Evolutionary conservation across 2,113 vertebrate species (phyloP).

Genomic region (Stomatorhinus ivindoensis): DNA sequence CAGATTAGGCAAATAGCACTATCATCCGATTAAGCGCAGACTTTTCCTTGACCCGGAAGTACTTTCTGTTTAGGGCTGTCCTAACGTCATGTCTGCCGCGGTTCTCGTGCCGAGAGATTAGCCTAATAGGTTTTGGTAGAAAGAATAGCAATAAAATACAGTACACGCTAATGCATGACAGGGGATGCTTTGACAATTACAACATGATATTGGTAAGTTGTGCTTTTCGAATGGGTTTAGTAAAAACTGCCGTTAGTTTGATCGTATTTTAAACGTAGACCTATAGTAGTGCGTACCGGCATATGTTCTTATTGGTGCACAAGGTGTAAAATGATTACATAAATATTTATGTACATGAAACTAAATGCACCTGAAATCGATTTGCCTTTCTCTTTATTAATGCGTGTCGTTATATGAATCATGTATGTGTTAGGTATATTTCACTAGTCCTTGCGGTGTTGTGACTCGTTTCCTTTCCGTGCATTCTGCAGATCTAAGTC

Average conservation of each 20-base stretch:
- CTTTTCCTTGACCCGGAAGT: background rate
- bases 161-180: background rate
- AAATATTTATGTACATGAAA: background rate
- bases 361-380: background rate
- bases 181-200: background rate
- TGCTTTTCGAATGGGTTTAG: background rate
- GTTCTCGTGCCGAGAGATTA: background rate
- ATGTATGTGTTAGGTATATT: background rate
- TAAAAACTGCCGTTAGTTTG: background rate
- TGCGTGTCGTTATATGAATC: background rate
- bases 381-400: background rate
- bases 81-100: background rate
- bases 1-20: background rate
- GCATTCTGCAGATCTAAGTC: slow-evolving; percentile 32
- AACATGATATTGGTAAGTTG: background rate
- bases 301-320: background rate
- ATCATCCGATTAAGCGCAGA: background rate
- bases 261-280: background rate
- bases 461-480: background rate
- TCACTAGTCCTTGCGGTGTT: background rate
- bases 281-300: background rate
- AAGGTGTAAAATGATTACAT: background rate
- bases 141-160: background rate
- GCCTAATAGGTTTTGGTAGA: background rate
- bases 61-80: background rate